A percentile compares a stretch with the other conserved stretches of the same genome.
phyloP scores from a whole-genome alignment of 2,797 vertebrate species.

The Otolemur crassicaudatus region DNA sequence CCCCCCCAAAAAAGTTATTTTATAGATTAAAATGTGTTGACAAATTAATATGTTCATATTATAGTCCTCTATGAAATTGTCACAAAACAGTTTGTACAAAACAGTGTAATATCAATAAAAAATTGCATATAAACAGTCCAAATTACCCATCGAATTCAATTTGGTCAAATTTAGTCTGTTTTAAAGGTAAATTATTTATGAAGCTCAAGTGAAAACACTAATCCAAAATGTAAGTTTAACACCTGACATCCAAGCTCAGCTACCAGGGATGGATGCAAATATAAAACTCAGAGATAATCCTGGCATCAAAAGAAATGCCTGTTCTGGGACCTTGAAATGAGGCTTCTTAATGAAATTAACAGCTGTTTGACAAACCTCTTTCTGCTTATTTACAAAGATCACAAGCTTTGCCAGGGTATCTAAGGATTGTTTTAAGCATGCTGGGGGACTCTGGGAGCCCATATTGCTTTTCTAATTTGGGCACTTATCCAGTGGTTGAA shows the following conservation, averaged over 20 bases:
- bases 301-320: constrained; percentile 63
- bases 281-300: constrained; percentile 67
- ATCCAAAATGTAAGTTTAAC: constrained; percentile 57
- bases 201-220: constrained; percentile 46
- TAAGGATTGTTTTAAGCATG: constrained; percentile 48
- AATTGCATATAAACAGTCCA: neutral
- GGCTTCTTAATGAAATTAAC: constrained; percentile 75
- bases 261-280: constrained; percentile 43
- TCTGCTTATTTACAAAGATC: constrained; percentile 66
- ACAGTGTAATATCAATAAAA: neutral
- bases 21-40: constrained; percentile 37
- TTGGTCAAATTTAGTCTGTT: constrained; percentile 15
- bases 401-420: constrained; percentile 41
- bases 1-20: neutral
- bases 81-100: constrained; percentile 4
- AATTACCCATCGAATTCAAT: constrained; percentile 25
- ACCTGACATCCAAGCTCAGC: neutral
- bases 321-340: constrained; percentile 65
- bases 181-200: constrained; percentile 33
- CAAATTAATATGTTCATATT: constrained; percentile 43
- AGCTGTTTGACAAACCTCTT: constrained; percentile 65
- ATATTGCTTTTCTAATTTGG: constrained; percentile 61
- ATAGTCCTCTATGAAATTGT: neutral
- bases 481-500: constrained; percentile 52
- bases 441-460: constrained; percentile 21